phyloP scores from a whole-genome alignment of 2,797 vertebrate genomes.

The Poeciliopsis presidionis region DNA sequence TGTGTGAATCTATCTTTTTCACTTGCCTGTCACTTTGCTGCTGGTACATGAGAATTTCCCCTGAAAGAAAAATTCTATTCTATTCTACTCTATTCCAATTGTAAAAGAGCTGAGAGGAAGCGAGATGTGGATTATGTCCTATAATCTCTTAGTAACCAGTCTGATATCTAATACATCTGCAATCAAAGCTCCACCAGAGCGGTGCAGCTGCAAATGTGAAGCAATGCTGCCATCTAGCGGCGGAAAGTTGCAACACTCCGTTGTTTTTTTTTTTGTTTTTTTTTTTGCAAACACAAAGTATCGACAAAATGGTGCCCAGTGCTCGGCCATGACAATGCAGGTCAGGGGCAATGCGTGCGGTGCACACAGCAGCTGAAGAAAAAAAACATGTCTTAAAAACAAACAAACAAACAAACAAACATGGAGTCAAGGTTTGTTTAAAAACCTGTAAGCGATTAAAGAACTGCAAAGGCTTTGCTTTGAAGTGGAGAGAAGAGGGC shows the following conservation, averaged over 20 bases:
- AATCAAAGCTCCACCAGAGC: not conserved
- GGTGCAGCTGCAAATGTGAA: not conserved
- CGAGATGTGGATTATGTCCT: not conserved
- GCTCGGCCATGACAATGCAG: conserved; percentile 77
- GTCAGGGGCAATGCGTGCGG: conserved; percentile 55
- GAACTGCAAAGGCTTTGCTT: too few species aligned
- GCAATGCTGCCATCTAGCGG: conserved; percentile 62
- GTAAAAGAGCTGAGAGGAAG: conserved; percentile 13
- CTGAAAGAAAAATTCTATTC: not conserved
- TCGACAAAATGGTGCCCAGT: conserved; percentile 80
- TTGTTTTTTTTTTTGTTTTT: too few species aligned
- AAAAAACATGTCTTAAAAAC: not conserved
- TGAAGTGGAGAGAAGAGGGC: not conserved
- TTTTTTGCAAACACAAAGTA: conserved; percentile 20
- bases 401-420: not conserved
- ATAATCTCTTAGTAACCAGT: not conserved
- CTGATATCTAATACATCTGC: not conserved
- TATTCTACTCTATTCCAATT: not conserved
- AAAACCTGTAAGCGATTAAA: not conserved
- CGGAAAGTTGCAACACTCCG: not conserved
- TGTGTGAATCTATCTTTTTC: not conserved
- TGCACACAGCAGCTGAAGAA: not conserved
- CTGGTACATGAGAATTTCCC: not conserved
- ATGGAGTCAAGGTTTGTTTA: fast-evolving
- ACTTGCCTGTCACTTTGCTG: not conserved